Base-by-base conservation (phyloP, 30 jellyfish, hydroid and myxozoan genomes). In the Phacellophora camtschatica region DNA sequence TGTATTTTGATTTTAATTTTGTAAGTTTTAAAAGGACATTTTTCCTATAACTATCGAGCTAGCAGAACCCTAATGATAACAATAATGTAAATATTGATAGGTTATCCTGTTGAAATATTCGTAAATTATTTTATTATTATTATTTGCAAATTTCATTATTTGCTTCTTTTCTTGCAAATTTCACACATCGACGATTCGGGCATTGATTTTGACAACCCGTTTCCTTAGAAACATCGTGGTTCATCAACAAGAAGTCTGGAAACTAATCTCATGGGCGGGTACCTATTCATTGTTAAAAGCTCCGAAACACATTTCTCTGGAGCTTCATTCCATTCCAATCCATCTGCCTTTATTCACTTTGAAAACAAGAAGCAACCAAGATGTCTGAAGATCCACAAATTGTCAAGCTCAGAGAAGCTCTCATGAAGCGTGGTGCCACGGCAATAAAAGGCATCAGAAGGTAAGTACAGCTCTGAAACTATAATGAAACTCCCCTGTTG, bases 401-500 rank as follows among this genome's bases (percentile, higher is more conserved):
- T 32, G 87, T 68, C 15, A 88, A 79, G 75, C 83, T 88, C 64
- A 79, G 97, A 33, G 71, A 68, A 2, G 74, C 88, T 41, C 80
- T 94, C 81, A 41, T 88, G 64, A 67, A 92, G 22, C 82, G 97
- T 7, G 97, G 97, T 56, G 97, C 97, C 19, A 33, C 89, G 12
- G 97, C 90, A 2, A 79, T 88, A 12, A 77, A 62, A 37, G 97
- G 97, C 28, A 57, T 88, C 23, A 71, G 95, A 57, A 79, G 97
- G 97, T 88, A 64, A 32, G 72, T 7, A 55, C 2, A 1, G n/a
- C n/a, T n/a, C n/a, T n/a, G n/a, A n/a, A n/a, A n/a, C n/a, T n/a
- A n/a, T n/a, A n/a, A n/a, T n/a, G n/a, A n/a, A n/a, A n/a, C n/a
- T n/a, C n/a, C n/a, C n/a, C n/a, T n/a, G n/a, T n/a, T n/a, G n/a